phyloP scores from a whole-genome alignment of 2,797 vertebrate species.

The Schizopygopsis malacanthus region DNA sequence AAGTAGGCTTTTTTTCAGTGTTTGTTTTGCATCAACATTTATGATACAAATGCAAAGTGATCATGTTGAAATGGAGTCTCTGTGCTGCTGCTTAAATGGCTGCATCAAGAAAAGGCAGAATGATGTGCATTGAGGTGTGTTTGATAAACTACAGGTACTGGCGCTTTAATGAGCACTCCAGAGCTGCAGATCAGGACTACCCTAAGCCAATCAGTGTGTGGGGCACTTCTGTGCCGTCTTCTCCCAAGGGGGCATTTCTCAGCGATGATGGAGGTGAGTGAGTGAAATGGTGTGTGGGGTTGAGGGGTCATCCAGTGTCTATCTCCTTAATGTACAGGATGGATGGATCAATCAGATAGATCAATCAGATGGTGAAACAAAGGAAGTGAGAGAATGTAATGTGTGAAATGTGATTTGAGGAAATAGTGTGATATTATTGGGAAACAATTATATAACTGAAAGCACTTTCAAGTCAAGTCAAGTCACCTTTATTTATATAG shows the following conservation, averaged over 20 bases:
- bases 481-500: too few relatives aligned
- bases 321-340: constrained; percentile 21
- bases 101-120: constrained; percentile 4
- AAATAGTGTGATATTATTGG: constrained; percentile 32
- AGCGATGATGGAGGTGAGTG: constrained; percentile 90
- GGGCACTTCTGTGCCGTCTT: constrained; percentile 86
- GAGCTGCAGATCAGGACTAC: constrained; percentile 86
- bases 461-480: neutral
- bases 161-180: constrained; percentile 93
- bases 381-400: constrained; percentile 42
- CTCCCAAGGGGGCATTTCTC: constrained; percentile 94
- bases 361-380: constrained; percentile 33
- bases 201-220: constrained; percentile 93
- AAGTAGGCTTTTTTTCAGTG: neutral
- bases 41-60: constrained; percentile 6
- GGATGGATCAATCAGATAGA: too few relatives aligned
- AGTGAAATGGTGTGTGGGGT: constrained; percentile 67
- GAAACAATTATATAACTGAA: constrained; percentile 52
- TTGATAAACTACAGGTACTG: constrained; percentile 84
- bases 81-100: neutral
- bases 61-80: neutral
- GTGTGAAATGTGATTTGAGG: constrained; percentile 61
- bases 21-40: neutral
- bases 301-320: constrained; percentile 44
- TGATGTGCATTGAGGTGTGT: neutral